phyloP scores from a whole-genome alignment of 2,888 invertebrate genomes.

The Cheilosia pagana region DNA sequence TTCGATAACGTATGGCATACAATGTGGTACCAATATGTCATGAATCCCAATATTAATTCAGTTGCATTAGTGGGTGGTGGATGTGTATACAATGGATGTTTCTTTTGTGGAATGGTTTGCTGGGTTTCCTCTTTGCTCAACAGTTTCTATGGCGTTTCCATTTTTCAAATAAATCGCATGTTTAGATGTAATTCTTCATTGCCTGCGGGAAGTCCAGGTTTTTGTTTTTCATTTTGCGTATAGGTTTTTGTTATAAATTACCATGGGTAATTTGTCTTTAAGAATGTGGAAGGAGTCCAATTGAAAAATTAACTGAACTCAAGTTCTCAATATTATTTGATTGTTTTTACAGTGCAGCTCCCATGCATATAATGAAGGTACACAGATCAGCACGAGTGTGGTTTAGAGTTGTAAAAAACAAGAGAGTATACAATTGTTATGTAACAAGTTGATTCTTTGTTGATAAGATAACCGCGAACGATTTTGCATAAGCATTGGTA shows the following conservation, averaged over 20 bases:
- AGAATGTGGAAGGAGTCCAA: slow-evolving; percentile 44
- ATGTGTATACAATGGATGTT: slow-evolving; percentile 46
- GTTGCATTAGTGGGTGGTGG: slow-evolving; percentile 53
- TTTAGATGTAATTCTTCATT: slow-evolving; percentile 82
- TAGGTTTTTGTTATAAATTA: slow-evolving; percentile 60
- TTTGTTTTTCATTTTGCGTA: slow-evolving; percentile 76
- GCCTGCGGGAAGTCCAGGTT: slow-evolving; percentile 82
- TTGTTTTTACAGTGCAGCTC: slow-evolving; percentile 1
- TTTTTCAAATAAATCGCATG: slow-evolving; percentile 79
- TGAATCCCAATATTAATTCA: slow-evolving; percentile 60
- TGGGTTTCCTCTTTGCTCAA: slow-evolving; percentile 49
- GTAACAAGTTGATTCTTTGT: too few species aligned
- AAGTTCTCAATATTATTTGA: slow-evolving; percentile 25
- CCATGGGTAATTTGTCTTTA: slow-evolving; percentile 56
- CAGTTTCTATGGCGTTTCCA: slow-evolving; percentile 59
- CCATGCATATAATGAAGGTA: background rate
- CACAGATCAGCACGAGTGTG: background rate
- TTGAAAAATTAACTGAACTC: slow-evolving; percentile 42
- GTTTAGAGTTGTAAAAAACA: too few species aligned
- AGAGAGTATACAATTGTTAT: too few species aligned
- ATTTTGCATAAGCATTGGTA: too few species aligned
- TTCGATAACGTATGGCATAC: slow-evolving; percentile 41
- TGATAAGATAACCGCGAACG: too few species aligned
- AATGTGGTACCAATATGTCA: slow-evolving; percentile 61
- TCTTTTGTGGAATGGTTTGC: slow-evolving; percentile 22